A percentile compares a stretch with the other conserved stretches of the same genome.
Evolutionary conservation across 2,888 invertebrate species (phyloP).

Genomic region (Muscina levida): DNA sequence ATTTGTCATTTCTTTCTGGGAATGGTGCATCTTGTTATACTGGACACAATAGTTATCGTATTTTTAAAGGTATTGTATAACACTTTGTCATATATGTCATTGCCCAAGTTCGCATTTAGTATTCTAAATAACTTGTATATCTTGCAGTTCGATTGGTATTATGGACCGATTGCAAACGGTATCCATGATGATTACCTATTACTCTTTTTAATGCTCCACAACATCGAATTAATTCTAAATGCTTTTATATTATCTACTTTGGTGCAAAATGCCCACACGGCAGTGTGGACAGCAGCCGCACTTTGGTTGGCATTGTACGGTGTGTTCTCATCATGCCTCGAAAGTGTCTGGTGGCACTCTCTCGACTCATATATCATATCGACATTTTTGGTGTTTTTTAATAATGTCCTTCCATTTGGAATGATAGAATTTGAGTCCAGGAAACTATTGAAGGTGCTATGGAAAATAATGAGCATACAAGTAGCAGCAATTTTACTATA

Average conservation of each 20-base stretch:
- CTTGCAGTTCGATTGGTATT: no score
- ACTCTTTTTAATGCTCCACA: slow-evolving; percentile 68
- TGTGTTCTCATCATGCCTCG: slow-evolving; percentile 69
- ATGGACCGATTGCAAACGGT: background rate
- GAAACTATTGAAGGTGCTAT: no score
- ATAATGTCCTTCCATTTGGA: slow-evolving; percentile 70
- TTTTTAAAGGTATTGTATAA: slow-evolving; percentile 62
- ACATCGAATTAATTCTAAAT: slow-evolving; percentile 68
- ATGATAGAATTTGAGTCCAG: slow-evolving; percentile 68
- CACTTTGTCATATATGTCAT: background rate
- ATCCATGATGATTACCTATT: slow-evolving; percentile 25
- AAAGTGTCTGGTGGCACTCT: slow-evolving; percentile 64
- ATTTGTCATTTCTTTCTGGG: slow-evolving; percentile 67
- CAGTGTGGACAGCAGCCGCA: slow-evolving; percentile 67
- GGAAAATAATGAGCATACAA: no score
- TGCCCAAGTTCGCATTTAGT: no score
- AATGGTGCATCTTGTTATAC: slow-evolving; percentile 67
- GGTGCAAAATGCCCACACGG: slow-evolving; percentile 65
- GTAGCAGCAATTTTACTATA: no score
- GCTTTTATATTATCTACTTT: slow-evolving; percentile 70
- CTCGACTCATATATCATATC: slow-evolving; percentile 60
- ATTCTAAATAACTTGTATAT: no score
- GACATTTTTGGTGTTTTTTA: slow-evolving; percentile 70
- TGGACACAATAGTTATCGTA: slow-evolving; percentile 66
- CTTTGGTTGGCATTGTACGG: slow-evolving; percentile 72